Percentiles rank a stretch among this genome's conserved stretches.
Conservation (phyloP, 1,140 invertebrate species). For the Eupristina koningsbergeri region DNA sequence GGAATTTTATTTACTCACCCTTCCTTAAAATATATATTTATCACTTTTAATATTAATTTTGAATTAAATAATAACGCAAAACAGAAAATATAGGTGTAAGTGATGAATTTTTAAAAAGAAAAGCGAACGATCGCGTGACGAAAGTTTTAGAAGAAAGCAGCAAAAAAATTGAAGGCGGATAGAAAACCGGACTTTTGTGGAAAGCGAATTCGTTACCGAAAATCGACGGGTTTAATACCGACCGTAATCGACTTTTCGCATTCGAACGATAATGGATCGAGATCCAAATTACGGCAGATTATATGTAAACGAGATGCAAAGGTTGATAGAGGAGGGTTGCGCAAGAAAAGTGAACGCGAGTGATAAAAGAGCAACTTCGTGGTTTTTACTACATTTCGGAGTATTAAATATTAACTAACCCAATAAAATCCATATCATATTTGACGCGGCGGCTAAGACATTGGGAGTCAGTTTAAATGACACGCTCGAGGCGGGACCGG, state of each 20-base stretch:
- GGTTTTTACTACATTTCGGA: conserved; percentile 18
- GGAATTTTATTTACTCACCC: too few species aligned
- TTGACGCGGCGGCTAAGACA: not conserved
- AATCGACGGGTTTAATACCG: not conserved
- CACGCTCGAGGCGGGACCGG: too few species aligned
- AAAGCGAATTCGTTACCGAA: not conserved
- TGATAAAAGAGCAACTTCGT: not conserved
- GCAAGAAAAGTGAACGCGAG: not conserved
- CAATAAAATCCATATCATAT: not conserved
- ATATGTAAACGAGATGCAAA: conserved; percentile 12
- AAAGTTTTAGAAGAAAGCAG: not conserved
- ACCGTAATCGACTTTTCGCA: not conserved
- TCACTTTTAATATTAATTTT: too few species aligned
- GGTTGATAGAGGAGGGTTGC: conserved; percentile 13
- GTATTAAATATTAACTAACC: not conserved
- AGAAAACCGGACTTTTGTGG: conserved; percentile 17
- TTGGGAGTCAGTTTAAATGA: too few species aligned
- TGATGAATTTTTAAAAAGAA: not conserved
- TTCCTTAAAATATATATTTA: too few species aligned
- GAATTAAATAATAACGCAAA: too few species aligned
- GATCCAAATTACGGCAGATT: not conserved
- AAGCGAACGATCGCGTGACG: not conserved
- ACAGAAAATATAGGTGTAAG: not conserved
- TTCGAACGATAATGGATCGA: conserved; percentile 21
- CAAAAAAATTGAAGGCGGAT: not conserved